Base-by-base conservation (phyloP, 2,888 invertebrate species). In the Melikaiella ostensackeni region DNA sequence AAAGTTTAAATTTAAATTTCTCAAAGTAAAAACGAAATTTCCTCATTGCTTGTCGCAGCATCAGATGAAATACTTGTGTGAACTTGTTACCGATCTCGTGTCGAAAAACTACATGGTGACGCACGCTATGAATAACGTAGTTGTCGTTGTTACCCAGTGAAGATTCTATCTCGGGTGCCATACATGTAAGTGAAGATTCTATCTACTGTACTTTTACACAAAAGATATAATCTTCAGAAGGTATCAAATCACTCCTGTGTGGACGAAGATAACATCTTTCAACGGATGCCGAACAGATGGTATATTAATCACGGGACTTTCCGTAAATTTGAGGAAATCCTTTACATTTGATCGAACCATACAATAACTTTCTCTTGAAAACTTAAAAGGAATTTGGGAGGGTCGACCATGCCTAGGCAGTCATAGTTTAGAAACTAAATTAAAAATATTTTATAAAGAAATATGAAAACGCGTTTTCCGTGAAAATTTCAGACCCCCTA, bases 151-250 rank as follows among this genome's bases (percentile, higher is more conserved):
- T 50, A 70, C 50, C 50, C 16, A 38, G 42, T 42, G 24, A 70
- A 33, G 70, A 70, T 50, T 30, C 70, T 70, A 70, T 70, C 50
- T 70, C 50, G 19, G n/a, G 30, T 70, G 9, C 30, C 30, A 66
- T 46, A 50, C 33, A 70, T 30, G 50, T 33, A 33, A 70, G 33
- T 11, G 50, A 50, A 70, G 30, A 70, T 70, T 70, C 21, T 50
- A 55, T 70, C 50, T 70, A 5, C 13, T 50, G 27, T 70, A n/a
- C 70, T 70, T 50, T 33, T 70, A 70, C 70, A 70, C 30, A 50
- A 33, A 70, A 70, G 50, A 46, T 70, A 70, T 4, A 50, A 70
- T 70, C n/a, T 16, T 30, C 9, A 5, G 6, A 70, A 70, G 30
- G n/a, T 70, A 70, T 33, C 50, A 50, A 70, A 70, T 70, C 21